Base-by-base conservation (phyloP, 2,113 vertebrate species). In the Gobius niger region DNA sequence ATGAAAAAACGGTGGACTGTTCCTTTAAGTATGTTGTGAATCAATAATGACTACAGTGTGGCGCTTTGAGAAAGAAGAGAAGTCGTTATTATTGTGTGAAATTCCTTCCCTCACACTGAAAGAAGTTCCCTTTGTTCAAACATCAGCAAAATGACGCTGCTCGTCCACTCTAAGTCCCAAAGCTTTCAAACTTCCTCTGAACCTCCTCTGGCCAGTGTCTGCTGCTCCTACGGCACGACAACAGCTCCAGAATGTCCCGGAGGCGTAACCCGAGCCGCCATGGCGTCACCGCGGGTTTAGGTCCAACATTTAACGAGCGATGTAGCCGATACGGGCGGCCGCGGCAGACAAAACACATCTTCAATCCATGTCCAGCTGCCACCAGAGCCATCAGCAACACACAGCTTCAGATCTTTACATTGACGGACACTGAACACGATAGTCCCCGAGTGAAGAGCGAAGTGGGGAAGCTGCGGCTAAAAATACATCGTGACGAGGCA, bases 291-390 rank as follows among this genome's bases (percentile, higher is more conserved):
- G 61, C 9, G 44, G 84, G 83, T 87, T 88, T 88, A 85, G 86
- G 76, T 75, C 70, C 85, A 66, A 76, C 85, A 67, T 90, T 92
- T 92, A 92, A 93, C 75, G 74, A 91, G 86, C 77, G 64, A 24
- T 67, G 84, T 87, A 86, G 89, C 90, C 87, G 88, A 92, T 89
- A 80, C 50, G 72, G 81, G 82, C 88, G 85, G 87, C 90, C 85
- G 77, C 72, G 70, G 65, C 81, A 90, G 90, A 88, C 88, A 87
- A 82, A 87, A 82, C 80, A 82, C 24, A 54, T 5, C 14, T 70
- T 40, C 54, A 42, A 40, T 66, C n/a, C 44, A 63, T 10, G 46
- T 75, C 74, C 73, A 73, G 72, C 69, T 75, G 76, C 66, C 40
- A 49, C 44, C 65, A 66, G 67, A 7, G 65, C 57, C 14, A 54